Conservation (phyloP, 1,140 invertebrate species). For the Andrena cerasifolii region DNA sequence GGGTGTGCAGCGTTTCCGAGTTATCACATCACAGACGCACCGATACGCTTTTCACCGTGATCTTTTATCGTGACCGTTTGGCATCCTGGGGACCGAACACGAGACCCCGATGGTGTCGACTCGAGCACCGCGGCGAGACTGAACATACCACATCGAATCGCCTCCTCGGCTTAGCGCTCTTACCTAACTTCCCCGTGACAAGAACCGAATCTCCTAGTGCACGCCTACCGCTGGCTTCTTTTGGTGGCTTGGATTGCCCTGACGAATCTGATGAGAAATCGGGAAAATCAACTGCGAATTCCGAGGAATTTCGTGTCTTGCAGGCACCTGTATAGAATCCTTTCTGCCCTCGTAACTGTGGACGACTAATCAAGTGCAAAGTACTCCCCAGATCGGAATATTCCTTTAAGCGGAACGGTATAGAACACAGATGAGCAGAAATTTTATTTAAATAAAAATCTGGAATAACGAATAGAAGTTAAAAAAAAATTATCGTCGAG, state of each 20-base stretch:
- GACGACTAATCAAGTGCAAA: no score
- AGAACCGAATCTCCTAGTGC: constrained; percentile 19
- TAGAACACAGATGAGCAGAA: no score
- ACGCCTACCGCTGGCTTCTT: background rate
- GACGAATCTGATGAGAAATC: background rate
- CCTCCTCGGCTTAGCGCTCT: constrained; percentile 24
- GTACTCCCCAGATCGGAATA: no score
- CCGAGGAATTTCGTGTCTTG: background rate
- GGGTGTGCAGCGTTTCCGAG: no score
- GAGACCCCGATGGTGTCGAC: constrained; percentile 35
- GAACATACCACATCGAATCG: constrained; percentile 34
- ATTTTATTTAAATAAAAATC: no score
- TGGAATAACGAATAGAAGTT: no score
- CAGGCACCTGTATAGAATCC: no score
- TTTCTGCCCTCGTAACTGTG: no score
- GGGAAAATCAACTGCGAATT: background rate
- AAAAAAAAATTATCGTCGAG: no score
- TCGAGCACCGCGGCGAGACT: constrained; percentile 44
- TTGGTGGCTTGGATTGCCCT: background rate
- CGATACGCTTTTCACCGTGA: constrained; percentile 3
- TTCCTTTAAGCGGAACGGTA: no score
- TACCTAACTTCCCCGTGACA: constrained; percentile 56
- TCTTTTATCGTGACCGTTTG: constrained; percentile 13
- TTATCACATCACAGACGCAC: constrained; percentile 50
- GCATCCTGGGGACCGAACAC: constrained; percentile 15